Evolutionary conservation across 23 tunicate species (phyloP), one percentile per base, ranked within the genome.

Genomic region (Corella eumyota): DNA sequence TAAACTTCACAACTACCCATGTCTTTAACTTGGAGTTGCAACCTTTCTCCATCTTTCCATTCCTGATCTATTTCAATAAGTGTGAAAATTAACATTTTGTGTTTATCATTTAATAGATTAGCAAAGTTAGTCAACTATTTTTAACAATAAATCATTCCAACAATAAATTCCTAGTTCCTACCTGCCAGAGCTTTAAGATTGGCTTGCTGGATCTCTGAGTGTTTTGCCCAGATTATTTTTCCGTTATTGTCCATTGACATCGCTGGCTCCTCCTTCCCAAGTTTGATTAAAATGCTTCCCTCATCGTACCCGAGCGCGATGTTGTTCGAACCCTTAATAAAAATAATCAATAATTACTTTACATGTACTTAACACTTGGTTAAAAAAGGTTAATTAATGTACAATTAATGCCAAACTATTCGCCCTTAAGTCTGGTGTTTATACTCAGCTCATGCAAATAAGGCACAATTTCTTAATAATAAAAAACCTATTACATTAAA

Each of bases 281-380:
- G 78, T 59, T 93, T 93, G n/a, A 93, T 80, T 64, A 93, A 46
- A n/a, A 93, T 81, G 46, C 95, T 84, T 44, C 99, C 99, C 62
- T 93, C 99, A 49, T 93, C 99, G 58, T 93, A 93, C 34, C 99
- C 99, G 40, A 93, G 70, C 30, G 90, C 99, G 11, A 93, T 80
- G 61, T 75, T 90, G 66, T 90, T 90, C 34, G 91, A 81, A 23
- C 98, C 98, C 84, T 90, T 66, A 6, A n/a, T 3, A 4, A 59
- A 30, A 57, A 45, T n/a, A 11, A 22, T 6, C 54, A 52, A 11
- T 13, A 64, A 22, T 52, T 64, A 23, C 11, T n/a, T n/a, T n/a
- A n/a, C n/a, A n/a, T n/a, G n/a, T n/a, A n/a, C 7, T 31, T 9
- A 26, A 31, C 29, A 13, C 11, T 56, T 60, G 56, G 19, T 11